Percentiles rank a stretch among this genome's conserved stretches.
These are phyloP conservation scores for Acromyrmex charruanus DNA, from an alignment of 1,140 invertebrate species.

Conservation along the genomic window DNA sequence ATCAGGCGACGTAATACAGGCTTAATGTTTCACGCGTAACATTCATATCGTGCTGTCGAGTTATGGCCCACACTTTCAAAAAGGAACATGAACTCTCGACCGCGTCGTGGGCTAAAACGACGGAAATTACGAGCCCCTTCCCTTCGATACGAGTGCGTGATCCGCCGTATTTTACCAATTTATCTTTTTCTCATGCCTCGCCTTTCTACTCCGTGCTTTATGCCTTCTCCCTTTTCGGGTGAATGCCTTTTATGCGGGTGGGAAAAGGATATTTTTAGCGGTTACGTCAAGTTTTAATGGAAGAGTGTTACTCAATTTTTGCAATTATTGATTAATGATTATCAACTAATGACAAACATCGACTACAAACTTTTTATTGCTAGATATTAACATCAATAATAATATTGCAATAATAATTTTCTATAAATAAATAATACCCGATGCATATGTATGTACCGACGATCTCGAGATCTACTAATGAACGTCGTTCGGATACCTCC, in stretches of 20 bases:
- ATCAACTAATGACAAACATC: neutral
- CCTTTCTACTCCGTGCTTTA: conserved; percentile 41
- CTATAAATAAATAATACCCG: neutral
- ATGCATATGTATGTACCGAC: neutral
- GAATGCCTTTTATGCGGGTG: conserved; percentile 18
- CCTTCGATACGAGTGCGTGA: conserved; percentile 52
- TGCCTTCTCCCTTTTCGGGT: conserved; percentile 23
- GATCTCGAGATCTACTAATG: neutral
- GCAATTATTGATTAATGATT: conserved; percentile 2
- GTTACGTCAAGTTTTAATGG: neutral
- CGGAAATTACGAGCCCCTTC: conserved; percentile 70
- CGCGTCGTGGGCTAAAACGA: conserved; percentile 59
- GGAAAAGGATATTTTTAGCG: conserved; percentile 28
- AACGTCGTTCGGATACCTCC: no score
- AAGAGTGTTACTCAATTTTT: neutral
- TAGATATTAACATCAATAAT: neutral
- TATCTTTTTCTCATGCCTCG: conserved; percentile 25
- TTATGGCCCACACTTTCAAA: conserved; percentile 68
- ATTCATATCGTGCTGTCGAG: conserved; percentile 54
- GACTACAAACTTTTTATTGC: neutral
- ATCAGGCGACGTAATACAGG: conserved; percentile 67
- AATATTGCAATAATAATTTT: neutral
- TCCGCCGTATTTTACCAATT: conserved; percentile 62
- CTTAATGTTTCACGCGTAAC: conserved; percentile 72
- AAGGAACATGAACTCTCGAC: conserved; percentile 69